Conservation (phyloP, 2,113 vertebrate genomes). For the Riparia riparia region DNA sequence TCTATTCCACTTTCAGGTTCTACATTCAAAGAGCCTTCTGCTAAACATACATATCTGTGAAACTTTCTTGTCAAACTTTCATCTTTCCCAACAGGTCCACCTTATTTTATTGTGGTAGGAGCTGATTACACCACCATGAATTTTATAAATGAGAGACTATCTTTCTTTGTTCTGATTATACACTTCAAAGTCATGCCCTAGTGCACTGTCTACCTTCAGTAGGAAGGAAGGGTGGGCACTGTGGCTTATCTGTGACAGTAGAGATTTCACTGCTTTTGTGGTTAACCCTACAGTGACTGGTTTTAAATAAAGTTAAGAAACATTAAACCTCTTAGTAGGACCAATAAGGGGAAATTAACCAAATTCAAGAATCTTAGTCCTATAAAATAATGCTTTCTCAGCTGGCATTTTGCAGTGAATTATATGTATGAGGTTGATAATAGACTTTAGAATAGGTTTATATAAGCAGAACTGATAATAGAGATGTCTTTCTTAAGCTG, state of each 20-base stretch:
- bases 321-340: background rate
- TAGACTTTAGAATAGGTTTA: background rate
- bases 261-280: constrained; percentile 9
- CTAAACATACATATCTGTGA: no score
- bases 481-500: background rate
- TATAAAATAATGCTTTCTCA: background rate
- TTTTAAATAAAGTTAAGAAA: background rate
- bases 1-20: no score
- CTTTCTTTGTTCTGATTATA: background rate
- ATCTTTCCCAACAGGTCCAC: background rate
- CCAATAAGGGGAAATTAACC: background rate
- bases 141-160: background rate
- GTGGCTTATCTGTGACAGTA: background rate
- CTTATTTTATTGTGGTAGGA: background rate
- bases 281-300: background rate
- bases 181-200: background rate
- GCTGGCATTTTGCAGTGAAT: constrained; percentile 2
- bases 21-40: no score
- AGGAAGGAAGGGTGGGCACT: background rate
- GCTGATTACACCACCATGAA: background rate
- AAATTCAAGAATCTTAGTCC: background rate
- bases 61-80: no score
- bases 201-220: background rate
- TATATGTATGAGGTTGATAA: background rate
- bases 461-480: background rate